These are phyloP conservation scores for Scopus umbretta DNA, from an alignment of 2,113 vertebrate species.

Conservation along the genomic window DNA sequence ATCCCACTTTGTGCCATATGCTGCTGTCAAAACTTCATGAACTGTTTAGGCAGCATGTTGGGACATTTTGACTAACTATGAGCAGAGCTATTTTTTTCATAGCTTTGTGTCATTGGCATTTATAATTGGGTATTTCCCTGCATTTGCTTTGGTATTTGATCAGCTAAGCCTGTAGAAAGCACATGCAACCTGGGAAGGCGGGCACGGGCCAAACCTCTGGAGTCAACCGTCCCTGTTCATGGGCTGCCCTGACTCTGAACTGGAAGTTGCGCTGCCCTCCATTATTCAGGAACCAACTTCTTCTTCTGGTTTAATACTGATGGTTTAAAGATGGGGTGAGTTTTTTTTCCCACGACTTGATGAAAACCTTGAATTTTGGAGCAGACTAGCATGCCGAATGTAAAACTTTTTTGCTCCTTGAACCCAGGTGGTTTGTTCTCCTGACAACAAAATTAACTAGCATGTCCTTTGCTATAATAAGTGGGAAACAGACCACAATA, in stretches of 20 bases:
- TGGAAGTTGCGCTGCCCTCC: background rate
- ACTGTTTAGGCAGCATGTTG: conserved; percentile 62
- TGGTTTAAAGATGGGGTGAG: background rate
- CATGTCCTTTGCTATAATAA: background rate
- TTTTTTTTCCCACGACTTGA: background rate
- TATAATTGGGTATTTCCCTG: conserved; percentile 23
- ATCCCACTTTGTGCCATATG: conserved; percentile 57
- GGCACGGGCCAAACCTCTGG: background rate
- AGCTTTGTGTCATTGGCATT: background rate
- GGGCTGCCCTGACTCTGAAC: background rate
- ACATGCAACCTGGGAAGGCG: background rate
- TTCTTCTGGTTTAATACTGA: background rate
- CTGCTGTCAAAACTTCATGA: conserved; percentile 66
- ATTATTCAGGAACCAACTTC: background rate
- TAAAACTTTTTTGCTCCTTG: background rate
- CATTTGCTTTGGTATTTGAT: background rate
- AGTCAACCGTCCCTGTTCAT: background rate
- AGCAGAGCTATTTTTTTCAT: conserved; percentile 37
- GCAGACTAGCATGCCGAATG: background rate
- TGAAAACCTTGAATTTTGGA: background rate
- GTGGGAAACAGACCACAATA: conserved; percentile 78
- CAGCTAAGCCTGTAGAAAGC: background rate
- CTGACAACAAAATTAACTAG: background rate
- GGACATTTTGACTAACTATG: conserved; percentile 56
- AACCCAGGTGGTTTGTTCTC: background rate